phyloP scores from a whole-genome alignment of 2,113 vertebrate species.

The Nyctibius bracteatus region DNA sequence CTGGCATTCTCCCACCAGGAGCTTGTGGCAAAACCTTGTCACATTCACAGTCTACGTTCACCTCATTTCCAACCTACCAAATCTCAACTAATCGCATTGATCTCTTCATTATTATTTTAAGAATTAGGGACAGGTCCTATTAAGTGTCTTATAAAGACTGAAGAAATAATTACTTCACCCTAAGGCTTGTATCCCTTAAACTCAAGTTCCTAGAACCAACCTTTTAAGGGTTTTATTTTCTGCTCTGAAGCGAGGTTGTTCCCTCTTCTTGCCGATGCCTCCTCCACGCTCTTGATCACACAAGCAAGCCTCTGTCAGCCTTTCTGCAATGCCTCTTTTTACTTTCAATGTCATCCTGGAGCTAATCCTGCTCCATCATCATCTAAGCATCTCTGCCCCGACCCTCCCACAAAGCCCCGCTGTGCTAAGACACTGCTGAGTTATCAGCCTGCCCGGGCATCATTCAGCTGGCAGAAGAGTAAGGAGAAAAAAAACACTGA shows the following conservation, averaged over 20 bases:
- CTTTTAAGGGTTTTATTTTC: background rate
- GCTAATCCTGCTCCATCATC: background rate
- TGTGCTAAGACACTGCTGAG: background rate
- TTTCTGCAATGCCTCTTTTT: background rate
- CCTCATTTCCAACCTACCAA: background rate
- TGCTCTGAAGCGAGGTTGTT: rapidly evolving
- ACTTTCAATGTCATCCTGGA: background rate
- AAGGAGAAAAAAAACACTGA: background rate
- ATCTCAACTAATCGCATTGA: background rate
- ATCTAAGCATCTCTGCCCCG: background rate
- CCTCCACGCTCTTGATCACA: background rate
- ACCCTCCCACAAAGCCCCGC: background rate
- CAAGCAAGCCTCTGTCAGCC: background rate
- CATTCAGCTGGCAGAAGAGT: background rate
- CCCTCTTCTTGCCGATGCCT: background rate
- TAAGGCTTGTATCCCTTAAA: background rate
- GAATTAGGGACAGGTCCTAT: background rate
- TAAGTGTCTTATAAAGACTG: background rate
- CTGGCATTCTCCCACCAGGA: background rate
- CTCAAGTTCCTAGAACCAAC: background rate
- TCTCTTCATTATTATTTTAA: background rate
- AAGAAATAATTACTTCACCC: background rate
- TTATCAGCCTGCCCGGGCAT: rapidly evolving
- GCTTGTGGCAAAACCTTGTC: background rate
- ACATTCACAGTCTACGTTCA: rapidly evolving